Evolutionary conservation across 2,888 invertebrate species (phyloP), one percentile per base, ranked within the genome.

Genomic region (Philopedon plagiatum): DNA sequence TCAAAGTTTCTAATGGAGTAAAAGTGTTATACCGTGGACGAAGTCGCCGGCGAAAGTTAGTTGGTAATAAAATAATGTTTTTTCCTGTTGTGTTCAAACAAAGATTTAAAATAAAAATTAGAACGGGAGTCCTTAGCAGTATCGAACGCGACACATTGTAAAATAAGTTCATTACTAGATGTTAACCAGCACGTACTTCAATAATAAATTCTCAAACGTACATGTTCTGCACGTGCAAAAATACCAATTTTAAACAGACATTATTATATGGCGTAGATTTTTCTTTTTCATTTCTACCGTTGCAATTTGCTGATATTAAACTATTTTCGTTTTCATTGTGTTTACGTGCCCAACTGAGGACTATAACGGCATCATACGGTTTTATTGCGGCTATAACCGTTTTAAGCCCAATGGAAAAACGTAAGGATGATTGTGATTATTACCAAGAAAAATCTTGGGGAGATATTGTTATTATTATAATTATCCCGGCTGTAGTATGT

Each of bases 291-390:
- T 68, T 69, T 56, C 26, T 34, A n/a, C 49, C 46, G n/a, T 18
- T 26, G 49, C 70, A 58, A 58, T 64, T 70, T 70, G 68, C 68
- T 68, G 63, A 57, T 70, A 70, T 70, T 70, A 70, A 69, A 70
- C 70, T 64, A 64, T 70, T 63, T 70, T 70, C 64, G 15, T 62
- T 62, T 51, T 62, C 51, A 60, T 56, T 56, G 54, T 62, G 62
- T 61, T 66, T 66, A 46, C 66, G 64, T 65, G 65, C 65, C 71
- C 60, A 51, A 18, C 51, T 49, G 60, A 54, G 64, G 65, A 60
- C 34, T 60, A 51, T 60, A 60, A 71, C 58, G 34, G 29, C 71
- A 34, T 60, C 71, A 65, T 71, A 63, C 37, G 32, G 65, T 71
- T 71, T 71, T 71, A 71, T 62, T 60, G 18, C 41, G 9, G 18